Percentiles rank a stretch among this genome's conserved stretches.
These are phyloP conservation scores for Percina caprodes DNA, from an alignment of 2,113 vertebrate genomes.

Conservation along the genomic window DNA sequence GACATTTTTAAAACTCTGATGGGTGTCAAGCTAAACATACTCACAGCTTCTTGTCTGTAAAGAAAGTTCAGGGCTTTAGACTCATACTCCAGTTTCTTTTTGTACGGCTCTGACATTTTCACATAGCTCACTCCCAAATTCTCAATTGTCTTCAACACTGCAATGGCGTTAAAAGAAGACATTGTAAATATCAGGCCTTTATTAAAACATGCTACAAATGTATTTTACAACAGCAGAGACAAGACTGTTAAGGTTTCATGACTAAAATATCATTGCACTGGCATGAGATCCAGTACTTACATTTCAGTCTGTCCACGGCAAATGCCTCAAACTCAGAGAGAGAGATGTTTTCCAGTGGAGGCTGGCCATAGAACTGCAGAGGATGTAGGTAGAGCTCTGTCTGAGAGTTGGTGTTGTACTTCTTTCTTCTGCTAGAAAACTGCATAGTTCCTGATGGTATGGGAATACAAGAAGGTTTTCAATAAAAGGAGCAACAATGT, in stretches of 20 bases:
- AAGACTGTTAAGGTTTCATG: neutral
- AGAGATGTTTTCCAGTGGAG: slow-evolving; percentile 91
- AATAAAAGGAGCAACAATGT: neutral
- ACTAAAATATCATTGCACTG: neutral
- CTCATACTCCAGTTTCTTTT: slow-evolving; percentile 82
- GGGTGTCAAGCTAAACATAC: slow-evolving; percentile 28
- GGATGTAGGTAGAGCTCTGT: slow-evolving; percentile 86
- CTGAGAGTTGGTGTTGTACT: slow-evolving; percentile 63
- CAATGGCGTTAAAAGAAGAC: slow-evolving; percentile 16
- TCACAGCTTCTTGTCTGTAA: slow-evolving; percentile 79
- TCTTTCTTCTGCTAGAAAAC: slow-evolving; percentile 71
- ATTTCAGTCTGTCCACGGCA: slow-evolving; percentile 91
- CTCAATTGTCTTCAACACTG: slow-evolving; percentile 94
- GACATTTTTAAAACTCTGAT: neutral
- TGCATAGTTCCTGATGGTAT: slow-evolving; percentile 71
- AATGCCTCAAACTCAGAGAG: slow-evolving; percentile 92
- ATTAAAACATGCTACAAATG: neutral
- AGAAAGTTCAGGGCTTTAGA: slow-evolving; percentile 88
- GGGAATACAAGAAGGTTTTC: neutral
- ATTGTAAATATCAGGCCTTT: neutral
- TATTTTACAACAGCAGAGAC: neutral
- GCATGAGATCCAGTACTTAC: slow-evolving; percentile 80
- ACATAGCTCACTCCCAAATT: slow-evolving; percentile 90
- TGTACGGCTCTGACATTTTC: slow-evolving; percentile 81
- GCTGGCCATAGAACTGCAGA: slow-evolving; percentile 92